phyloP scores from a whole-genome alignment of 1,140 invertebrate species.

The Caenorhabditis briggsae region DNA sequence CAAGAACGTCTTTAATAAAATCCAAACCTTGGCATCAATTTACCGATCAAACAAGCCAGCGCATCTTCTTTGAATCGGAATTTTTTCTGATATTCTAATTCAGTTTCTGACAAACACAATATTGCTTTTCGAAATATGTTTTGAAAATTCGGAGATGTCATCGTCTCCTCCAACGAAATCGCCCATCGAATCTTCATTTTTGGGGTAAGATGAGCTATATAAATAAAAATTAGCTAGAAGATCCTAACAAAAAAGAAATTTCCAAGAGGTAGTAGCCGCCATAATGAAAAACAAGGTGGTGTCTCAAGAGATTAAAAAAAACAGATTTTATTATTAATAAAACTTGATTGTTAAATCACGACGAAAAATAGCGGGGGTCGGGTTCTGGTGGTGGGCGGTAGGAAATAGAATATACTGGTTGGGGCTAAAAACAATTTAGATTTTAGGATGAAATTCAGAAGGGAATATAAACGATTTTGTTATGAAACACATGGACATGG shows the following conservation, averaged over 20 bases:
- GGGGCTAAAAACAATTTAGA: too few species aligned
- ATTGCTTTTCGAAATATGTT: constrained; percentile 34
- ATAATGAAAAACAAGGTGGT: too few species aligned
- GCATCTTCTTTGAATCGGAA: constrained; percentile 58
- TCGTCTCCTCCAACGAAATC: constrained; percentile 46
- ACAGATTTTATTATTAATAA: too few species aligned
- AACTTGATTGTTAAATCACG: too few species aligned
- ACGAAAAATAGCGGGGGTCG: constrained; percentile 1
- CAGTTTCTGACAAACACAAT: background rate
- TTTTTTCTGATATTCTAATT: constrained; percentile 8
- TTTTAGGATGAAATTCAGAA: background rate
- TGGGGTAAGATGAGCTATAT: background rate
- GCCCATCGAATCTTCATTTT: constrained; percentile 54
- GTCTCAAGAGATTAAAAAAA: too few species aligned
- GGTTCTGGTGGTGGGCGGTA: background rate
- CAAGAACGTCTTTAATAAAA: background rate
- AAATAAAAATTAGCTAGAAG: background rate
- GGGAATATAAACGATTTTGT: background rate
- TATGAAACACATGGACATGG: background rate
- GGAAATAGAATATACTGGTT: background rate
- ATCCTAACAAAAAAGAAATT: background rate
- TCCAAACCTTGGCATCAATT: constrained; percentile 56
- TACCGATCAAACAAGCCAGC: constrained; percentile 37
- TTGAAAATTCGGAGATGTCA: constrained; percentile 30
- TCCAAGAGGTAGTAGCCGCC: too few species aligned